These are phyloP conservation scores for Cataglyphis livida DNA, from an alignment of 2,888 invertebrate genomes.

Conservation along the genomic window DNA sequence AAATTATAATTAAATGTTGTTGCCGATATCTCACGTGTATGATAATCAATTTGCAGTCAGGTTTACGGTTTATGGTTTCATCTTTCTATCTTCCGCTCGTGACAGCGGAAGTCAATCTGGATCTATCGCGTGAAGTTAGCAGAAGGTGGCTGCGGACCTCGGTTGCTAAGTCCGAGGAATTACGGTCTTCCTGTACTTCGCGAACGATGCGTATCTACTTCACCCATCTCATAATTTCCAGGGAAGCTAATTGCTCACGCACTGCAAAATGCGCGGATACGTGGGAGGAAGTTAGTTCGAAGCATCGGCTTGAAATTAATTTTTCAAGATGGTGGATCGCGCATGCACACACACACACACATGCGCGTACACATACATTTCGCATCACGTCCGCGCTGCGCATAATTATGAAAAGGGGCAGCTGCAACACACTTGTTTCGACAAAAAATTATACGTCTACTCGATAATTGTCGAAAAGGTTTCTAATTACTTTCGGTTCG, in stretches of 20 bases:
- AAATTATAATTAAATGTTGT: background rate
- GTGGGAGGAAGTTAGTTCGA: constrained; percentile 72
- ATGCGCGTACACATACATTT: background rate
- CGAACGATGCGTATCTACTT: constrained; percentile 80
- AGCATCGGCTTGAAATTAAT: constrained; percentile 60
- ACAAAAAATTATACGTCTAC: constrained; percentile 61
- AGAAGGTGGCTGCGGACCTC: constrained; percentile 67
- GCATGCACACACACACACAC: background rate
- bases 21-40: background rate
- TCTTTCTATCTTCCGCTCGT: constrained; percentile 57
- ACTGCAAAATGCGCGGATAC: constrained; percentile 71
- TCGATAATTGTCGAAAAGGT: constrained; percentile 49
- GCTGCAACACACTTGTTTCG: constrained; percentile 46
- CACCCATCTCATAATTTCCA: constrained; percentile 78
- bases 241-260: constrained; percentile 82
- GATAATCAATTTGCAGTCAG: constrained; percentile 34
- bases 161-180: constrained; percentile 80
- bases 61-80: constrained; percentile 42
- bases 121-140: constrained; percentile 70
- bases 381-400: constrained; percentile 22
- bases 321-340: constrained; percentile 50
- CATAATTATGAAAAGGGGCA: constrained; percentile 35
- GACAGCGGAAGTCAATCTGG: constrained; percentile 66
- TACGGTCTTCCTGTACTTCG: constrained; percentile 81
- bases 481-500: constrained; percentile 45